A percentile compares a stretch with the other conserved stretches of the same genome.
phyloP scores from a whole-genome alignment of 2,113 vertebrate genomes.

The Labrus mixtus region DNA sequence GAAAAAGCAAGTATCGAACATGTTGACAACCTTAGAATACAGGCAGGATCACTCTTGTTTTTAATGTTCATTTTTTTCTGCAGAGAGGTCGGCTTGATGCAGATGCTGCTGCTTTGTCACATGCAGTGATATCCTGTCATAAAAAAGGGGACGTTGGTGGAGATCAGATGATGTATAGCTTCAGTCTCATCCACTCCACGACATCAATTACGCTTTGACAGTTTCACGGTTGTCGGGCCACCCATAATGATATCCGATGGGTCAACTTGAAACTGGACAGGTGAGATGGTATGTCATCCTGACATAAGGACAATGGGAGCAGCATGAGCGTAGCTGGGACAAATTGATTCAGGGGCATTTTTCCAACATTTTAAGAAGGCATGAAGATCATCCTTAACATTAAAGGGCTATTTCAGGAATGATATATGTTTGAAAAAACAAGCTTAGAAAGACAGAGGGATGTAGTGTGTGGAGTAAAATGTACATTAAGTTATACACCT shows the following conservation, averaged over 20 bases:
- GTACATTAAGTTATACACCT: background rate
- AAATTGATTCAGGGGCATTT: slow-evolving; percentile 37
- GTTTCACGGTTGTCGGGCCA: slow-evolving; percentile 72
- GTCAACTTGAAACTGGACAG: slow-evolving; percentile 79
- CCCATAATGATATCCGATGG: slow-evolving; percentile 77
- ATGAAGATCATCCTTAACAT: slow-evolving; percentile 30
- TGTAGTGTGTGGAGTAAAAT: background rate
- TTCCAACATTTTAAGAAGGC: slow-evolving; percentile 29
- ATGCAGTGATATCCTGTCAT: slow-evolving; percentile 41
- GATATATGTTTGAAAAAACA: background rate
- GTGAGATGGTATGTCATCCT: slow-evolving; percentile 73
- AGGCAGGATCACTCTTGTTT: slow-evolving; percentile 8
- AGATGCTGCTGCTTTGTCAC: slow-evolving; percentile 24
- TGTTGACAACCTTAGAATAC: background rate
- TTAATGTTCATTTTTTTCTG: slow-evolving; percentile 27
- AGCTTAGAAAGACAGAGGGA: background rate
- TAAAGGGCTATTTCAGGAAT: slow-evolving; percentile 5
- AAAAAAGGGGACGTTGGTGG: slow-evolving; percentile 43
- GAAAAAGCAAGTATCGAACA: too few species aligned
- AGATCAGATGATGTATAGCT: slow-evolving; percentile 68
- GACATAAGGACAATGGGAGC: slow-evolving; percentile 67
- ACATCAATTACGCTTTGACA: slow-evolving; percentile 80
- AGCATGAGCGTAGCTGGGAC: slow-evolving; percentile 17
- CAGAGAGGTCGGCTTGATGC: slow-evolving; percentile 1
- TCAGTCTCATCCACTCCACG: slow-evolving; percentile 50